These are phyloP conservation scores for Forficula auricularia DNA, from an alignment of 1,140 invertebrate species.

Conservation along the genomic window DNA sequence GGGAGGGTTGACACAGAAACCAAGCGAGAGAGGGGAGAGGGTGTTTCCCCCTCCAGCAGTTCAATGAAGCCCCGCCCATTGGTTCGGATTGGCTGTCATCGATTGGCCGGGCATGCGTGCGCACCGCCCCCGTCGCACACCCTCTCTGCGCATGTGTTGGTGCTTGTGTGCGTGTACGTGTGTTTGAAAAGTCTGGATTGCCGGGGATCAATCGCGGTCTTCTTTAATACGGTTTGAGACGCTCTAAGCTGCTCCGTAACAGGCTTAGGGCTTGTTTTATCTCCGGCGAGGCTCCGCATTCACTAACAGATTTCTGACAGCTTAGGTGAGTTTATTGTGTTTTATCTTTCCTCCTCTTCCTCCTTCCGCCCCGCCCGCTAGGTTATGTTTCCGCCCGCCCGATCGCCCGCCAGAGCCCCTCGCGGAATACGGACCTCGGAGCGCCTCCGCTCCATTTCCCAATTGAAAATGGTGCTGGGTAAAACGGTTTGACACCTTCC, in stretches of 20 bases:
- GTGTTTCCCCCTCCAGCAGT: too few species aligned
- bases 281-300: slow-evolving; percentile 19
- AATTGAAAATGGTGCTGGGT: too few species aligned
- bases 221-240: slow-evolving; percentile 26
- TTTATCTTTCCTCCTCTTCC: slow-evolving; percentile 17
- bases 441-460: not conserved
- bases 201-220: slow-evolving; percentile 25
- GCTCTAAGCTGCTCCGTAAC: slow-evolving; percentile 25
- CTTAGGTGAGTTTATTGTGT: slow-evolving; percentile 26
- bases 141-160: not conserved
- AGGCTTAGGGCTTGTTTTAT: slow-evolving; percentile 28
- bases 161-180: slow-evolving; percentile 13
- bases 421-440: not conserved
- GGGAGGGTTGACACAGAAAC: too few species aligned
- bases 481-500: too few species aligned
- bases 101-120: too few species aligned
- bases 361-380: not conserved
- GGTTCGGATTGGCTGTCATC: too few species aligned
- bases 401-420: not conserved
- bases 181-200: slow-evolving; percentile 20
- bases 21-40: too few species aligned
- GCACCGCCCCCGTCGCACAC: not conserved
- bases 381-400: not conserved
- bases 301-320: slow-evolving; percentile 24
- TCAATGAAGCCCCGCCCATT: too few species aligned